phyloP scores from a whole-genome alignment of 2,797 vertebrate species.

The Tinamus major region DNA sequence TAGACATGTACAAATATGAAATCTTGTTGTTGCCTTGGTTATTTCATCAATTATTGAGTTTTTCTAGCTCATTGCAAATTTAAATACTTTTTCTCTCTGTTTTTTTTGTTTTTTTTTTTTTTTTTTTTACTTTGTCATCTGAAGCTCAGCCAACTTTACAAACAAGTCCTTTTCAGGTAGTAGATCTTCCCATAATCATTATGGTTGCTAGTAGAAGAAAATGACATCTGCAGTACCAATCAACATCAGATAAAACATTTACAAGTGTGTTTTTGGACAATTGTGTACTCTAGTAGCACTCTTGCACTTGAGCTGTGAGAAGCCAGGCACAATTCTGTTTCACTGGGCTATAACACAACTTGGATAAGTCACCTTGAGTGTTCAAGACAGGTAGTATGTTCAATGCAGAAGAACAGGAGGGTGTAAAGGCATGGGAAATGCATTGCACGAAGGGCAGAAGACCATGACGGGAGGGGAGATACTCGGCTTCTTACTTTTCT shows the following conservation, averaged over 20 bases:
- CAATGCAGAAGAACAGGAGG: neutral
- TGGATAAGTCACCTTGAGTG: neutral
- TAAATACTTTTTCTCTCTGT: neutral
- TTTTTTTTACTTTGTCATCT: neutral
- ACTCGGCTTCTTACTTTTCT: neutral
- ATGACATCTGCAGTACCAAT: neutral
- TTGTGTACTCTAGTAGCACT: neutral
- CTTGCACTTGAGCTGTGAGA: neutral
- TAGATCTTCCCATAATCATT: neutral
- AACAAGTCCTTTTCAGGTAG: neutral
- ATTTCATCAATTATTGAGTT: neutral
- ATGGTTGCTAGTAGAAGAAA: neutral
- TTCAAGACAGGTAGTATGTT: neutral
- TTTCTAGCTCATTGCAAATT: neutral
- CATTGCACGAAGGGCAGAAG: neutral
- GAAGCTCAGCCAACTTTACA: neutral
- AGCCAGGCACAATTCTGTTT: neutral
- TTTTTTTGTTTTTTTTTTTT: neutral
- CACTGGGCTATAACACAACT: neutral
- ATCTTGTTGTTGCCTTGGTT: neutral
- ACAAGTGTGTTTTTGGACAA: neutral
- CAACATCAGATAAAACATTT: neutral
- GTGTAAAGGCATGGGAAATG: neutral
- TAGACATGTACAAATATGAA: neutral
- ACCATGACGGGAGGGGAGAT: neutral